Percentiles rank a stretch among this genome's conserved stretches.
Evolutionary conservation across 2,888 invertebrate species (phyloP).

Genomic region (Bimastos eiseni): DNA sequence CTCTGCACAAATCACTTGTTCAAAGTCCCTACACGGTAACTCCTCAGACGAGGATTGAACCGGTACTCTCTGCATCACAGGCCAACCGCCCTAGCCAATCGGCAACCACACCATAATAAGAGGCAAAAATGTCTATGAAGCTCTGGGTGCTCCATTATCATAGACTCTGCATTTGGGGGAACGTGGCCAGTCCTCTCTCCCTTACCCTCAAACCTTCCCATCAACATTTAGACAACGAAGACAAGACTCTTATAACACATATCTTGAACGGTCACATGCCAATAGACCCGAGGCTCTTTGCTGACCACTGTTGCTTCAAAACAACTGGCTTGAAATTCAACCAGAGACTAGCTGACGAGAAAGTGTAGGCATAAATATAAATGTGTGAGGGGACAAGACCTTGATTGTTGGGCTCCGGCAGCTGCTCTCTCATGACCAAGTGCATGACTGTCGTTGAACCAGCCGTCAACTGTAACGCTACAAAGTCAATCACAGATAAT

Average conservation of each 20-base stretch:
- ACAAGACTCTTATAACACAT: background rate
- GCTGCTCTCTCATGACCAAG: constrained; percentile 36
- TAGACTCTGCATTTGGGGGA: too few species aligned
- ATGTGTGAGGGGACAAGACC: constrained; percentile 15
- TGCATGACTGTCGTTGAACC: constrained; percentile 39
- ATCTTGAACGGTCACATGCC: background rate
- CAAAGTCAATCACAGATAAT: background rate
- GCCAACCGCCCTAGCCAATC: too few species aligned
- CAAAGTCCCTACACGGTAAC: too few species aligned
- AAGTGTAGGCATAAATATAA: background rate
- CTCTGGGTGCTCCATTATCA: too few species aligned
- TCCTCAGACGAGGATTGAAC: too few species aligned
- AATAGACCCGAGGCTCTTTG: too few species aligned
- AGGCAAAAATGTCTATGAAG: too few species aligned
- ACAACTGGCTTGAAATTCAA: background rate
- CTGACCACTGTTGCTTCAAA: too few species aligned
- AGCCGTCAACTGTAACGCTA: constrained; percentile 34
- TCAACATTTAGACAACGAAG: background rate
- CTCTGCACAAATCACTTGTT: too few species aligned
- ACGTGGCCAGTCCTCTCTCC: background rate
- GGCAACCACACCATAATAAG: too few species aligned
- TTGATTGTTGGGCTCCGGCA: constrained; percentile 39
- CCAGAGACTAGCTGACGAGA: too few species aligned
- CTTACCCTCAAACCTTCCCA: background rate
- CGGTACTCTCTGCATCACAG: too few species aligned